A percentile compares a stretch with the other conserved stretches of the same genome.
phyloP scores from a whole-genome alignment of 2,888 invertebrate genomes.

The Atherix ibis region DNA sequence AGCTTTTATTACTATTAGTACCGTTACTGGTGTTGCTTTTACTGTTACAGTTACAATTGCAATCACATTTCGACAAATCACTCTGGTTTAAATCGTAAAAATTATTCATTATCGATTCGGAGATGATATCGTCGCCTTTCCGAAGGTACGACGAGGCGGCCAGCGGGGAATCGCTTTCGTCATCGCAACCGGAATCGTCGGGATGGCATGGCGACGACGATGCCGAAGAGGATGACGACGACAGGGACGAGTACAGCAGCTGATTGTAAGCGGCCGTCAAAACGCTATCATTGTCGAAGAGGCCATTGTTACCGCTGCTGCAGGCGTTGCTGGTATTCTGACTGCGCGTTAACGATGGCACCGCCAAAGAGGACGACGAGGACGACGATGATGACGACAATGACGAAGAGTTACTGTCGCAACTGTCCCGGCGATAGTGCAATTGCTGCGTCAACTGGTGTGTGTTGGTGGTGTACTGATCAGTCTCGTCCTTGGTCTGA shows the following conservation, averaged over 20 bases:
- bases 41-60: constrained; percentile 13
- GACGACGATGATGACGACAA: constrained; percentile 14
- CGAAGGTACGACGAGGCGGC: too few species aligned
- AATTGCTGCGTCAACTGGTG: constrained; percentile 12
- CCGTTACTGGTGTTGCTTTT: background rate
- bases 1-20: constrained; percentile 4
- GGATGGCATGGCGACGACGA: constrained; percentile 15
- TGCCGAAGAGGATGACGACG: constrained; percentile 15
- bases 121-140: too few species aligned
- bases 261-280: background rate
- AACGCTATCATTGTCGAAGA: constrained; percentile 16
- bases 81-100: too few species aligned
- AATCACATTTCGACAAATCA: too few species aligned
- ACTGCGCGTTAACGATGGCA: constrained; percentile 11
- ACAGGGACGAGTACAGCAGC: constrained; percentile 13
- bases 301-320: too few species aligned
- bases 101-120: too few species aligned
- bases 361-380: constrained; percentile 15
- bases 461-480: constrained; percentile 15
- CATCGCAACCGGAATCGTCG: constrained; percentile 28
- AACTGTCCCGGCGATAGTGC: constrained; percentile 25
- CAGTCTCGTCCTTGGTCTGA: constrained; percentile 31
- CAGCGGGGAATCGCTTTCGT: constrained; percentile 25
- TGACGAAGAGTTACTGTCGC: constrained; percentile 27
- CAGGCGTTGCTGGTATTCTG: constrained; percentile 19